Evolutionary conservation across 2,888 invertebrate genomes (phyloP).

Genomic region (Eretmocerus hayati): DNA sequence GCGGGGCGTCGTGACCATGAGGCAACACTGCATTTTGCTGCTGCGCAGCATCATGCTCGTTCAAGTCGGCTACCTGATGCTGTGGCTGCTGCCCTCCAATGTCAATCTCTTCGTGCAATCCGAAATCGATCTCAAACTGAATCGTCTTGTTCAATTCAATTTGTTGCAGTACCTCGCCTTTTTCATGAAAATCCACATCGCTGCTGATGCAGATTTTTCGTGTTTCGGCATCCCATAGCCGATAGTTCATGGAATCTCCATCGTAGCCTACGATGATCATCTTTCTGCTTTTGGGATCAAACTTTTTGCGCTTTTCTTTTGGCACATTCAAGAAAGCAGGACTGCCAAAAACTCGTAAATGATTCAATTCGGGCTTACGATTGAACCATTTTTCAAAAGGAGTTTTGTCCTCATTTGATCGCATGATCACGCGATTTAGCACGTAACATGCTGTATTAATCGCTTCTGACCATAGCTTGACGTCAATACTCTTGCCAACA

Average conservation of each 20-base stretch:
- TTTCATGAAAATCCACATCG: conserved; percentile 26
- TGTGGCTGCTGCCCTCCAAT: neutral
- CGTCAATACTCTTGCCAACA: neutral
- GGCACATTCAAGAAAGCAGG: conserved; percentile 16
- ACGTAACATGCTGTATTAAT: conserved; percentile 22
- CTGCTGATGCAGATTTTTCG: conserved; percentile 29
- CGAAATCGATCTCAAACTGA: neutral
- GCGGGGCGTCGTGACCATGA: neutral
- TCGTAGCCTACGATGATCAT: conserved; percentile 20
- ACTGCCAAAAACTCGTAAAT: conserved; percentile 28
- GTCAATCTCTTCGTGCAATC: neutral
- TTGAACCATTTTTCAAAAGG: conserved; percentile 20
- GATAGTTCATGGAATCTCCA: conserved; percentile 16
- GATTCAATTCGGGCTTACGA: conserved; percentile 20
- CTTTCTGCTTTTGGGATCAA: conserved; percentile 8
- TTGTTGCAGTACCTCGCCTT: neutral
- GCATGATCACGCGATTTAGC: conserved; percentile 13
- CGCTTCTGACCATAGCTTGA: conserved; percentile 32
- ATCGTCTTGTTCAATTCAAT: neutral
- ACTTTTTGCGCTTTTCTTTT: conserved; percentile 7
- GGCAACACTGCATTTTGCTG: neutral
- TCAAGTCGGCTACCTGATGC: neutral
- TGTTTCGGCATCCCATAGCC: conserved; percentile 26
- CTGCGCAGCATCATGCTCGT: neutral
- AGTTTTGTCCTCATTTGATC: conserved; percentile 4